Percentiles rank a stretch among this genome's conserved stretches.
These are phyloP conservation scores for Paradoxurus hermaphroditus DNA, from an alignment of 2,113 vertebrate species.

Conservation along the genomic window DNA sequence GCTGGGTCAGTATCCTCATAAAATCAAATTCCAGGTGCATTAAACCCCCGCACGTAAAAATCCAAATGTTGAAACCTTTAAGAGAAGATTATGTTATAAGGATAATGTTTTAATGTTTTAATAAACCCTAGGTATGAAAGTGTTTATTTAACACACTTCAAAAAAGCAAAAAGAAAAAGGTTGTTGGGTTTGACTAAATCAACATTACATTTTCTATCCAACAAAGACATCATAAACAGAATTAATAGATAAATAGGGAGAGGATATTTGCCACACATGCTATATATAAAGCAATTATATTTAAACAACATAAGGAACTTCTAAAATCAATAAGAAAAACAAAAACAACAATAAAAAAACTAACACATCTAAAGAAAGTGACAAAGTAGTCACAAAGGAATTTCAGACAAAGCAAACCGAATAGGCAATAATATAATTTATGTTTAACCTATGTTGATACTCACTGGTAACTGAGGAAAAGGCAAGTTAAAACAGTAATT, in stretches of 20 bases:
- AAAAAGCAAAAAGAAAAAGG: not conserved
- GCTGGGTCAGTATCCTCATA: not conserved
- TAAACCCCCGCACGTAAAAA: not conserved
- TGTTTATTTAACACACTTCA: not conserved
- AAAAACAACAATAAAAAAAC: not conserved
- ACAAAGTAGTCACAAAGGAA: not conserved
- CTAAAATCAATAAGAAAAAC: not conserved
- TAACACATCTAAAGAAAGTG: not conserved
- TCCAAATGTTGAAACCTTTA: not conserved
- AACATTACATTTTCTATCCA: not conserved
- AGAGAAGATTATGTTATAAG: not conserved
- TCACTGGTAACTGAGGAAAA: not conserved
- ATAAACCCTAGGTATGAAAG: not conserved
- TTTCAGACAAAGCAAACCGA: not conserved
- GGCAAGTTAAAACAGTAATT: not conserved
- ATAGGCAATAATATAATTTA: not conserved
- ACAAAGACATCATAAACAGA: not conserved
- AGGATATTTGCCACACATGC: not conserved
- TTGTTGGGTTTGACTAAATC: not conserved
- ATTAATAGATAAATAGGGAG: not conserved
- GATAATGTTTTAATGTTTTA: not conserved
- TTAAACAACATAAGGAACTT: not conserved
- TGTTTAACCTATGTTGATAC: not conserved
- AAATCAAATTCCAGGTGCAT: not conserved
- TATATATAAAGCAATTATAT: not conserved